Evolutionary conservation across 2,888 invertebrate species (phyloP).

Genomic region (Orthosia incerta): DNA sequence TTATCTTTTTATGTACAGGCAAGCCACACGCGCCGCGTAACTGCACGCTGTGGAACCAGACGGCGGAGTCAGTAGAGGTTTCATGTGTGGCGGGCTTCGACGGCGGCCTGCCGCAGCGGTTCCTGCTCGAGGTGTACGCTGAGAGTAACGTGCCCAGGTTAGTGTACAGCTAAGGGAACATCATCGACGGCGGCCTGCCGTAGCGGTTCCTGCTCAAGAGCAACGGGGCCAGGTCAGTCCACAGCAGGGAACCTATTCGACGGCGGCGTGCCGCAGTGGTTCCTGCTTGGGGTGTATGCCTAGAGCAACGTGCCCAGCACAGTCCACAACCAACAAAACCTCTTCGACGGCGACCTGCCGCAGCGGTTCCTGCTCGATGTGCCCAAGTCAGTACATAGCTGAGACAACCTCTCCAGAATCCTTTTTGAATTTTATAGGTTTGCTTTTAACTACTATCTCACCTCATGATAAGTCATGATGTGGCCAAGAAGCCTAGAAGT

Average conservation of each 20-base stretch:
- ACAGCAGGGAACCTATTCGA: slow-evolving; percentile 90
- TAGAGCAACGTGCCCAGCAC: slow-evolving; percentile 64
- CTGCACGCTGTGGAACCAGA: slow-evolving; percentile 96
- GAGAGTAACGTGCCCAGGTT: slow-evolving; percentile 81
- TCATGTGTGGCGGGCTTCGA: slow-evolving; percentile 96
- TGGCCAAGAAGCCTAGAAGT: too few relatives aligned
- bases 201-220: slow-evolving; percentile 47
- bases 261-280: slow-evolving; percentile 96
- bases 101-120: slow-evolving; percentile 96
- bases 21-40: slow-evolving; percentile 96
- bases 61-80: slow-evolving; percentile 95
- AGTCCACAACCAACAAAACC: too few relatives aligned
- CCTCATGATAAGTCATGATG: too few relatives aligned
- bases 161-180: neutral
- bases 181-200: slow-evolving; percentile 82
- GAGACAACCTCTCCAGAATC: too few relatives aligned
- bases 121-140: slow-evolving; percentile 94
- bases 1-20: slow-evolving; percentile 86
- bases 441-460: too few relatives aligned
- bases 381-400: too few relatives aligned
- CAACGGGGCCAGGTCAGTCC: slow-evolving; percentile 77
- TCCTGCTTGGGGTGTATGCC: slow-evolving; percentile 94
- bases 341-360: too few relatives aligned
- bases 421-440: too few relatives aligned
- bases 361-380: too few relatives aligned